Percentiles rank a stretch among this genome's conserved stretches.
Evolutionary conservation across 2,888 invertebrate species (phyloP).

Genomic region (Cataglyphis albicans): DNA sequence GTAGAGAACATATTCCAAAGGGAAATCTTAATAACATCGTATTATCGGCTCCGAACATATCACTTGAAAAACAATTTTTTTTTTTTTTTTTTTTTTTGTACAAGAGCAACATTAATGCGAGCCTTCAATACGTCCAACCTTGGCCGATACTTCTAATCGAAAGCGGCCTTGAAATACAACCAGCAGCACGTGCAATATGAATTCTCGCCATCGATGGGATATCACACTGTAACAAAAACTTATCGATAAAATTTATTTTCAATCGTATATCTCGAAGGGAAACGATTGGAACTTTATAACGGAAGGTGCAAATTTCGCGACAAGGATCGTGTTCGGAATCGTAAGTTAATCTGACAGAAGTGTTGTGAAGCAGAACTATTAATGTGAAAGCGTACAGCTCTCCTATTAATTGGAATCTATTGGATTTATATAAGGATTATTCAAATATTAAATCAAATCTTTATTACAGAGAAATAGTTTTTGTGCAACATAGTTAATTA

Average conservation of each 20-base stretch:
- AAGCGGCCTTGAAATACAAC: constrained; percentile 20
- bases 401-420: not conserved
- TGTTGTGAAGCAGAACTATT: not conserved
- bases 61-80: not conserved
- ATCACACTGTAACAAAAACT: constrained; percentile 22
- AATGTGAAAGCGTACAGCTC: not conserved
- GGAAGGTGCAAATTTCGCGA: not conserved
- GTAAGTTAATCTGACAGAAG: not conserved
- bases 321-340: constrained; percentile 5
- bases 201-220: not conserved
- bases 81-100: not conserved
- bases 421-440: constrained; percentile 2
- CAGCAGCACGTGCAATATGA: constrained; percentile 35
- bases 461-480: not conserved
- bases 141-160: constrained; percentile 37
- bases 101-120: not conserved
- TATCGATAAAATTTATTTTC: constrained; percentile 24
- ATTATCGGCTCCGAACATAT: not conserved
- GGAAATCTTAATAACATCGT: not conserved
- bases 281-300: not conserved
- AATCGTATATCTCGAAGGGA: not conserved
- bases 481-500: not conserved
- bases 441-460: not conserved
- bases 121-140: constrained; percentile 26
- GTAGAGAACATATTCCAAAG: not conserved